These are phyloP conservation scores for Hapalemur alaotrensis DNA, from an alignment of 2,797 vertebrate genomes.

Conservation along the genomic window DNA sequence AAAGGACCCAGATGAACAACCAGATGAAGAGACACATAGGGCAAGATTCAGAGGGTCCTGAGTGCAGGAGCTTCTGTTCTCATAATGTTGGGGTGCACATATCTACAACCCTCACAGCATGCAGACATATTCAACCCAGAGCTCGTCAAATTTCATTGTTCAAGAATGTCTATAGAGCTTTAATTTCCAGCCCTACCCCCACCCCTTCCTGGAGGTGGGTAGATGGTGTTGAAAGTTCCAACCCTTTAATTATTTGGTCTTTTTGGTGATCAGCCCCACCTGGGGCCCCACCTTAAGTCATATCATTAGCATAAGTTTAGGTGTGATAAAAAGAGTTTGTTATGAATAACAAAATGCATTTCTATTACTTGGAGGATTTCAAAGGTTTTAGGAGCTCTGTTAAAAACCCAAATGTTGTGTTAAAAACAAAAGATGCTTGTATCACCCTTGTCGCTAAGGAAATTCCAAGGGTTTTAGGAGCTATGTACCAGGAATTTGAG, in stretches of 20 bases:
- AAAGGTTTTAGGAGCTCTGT: background rate
- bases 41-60: background rate
- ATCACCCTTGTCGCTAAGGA: background rate
- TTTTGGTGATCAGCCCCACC: background rate
- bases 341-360: background rate
- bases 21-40: background rate
- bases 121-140: background rate
- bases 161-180: background rate
- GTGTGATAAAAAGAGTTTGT: background rate
- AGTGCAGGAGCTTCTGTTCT: background rate
- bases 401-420: background rate
- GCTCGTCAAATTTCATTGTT: background rate
- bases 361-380: background rate
- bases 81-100: background rate
- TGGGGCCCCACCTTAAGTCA: background rate
- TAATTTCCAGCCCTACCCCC: background rate
- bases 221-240: background rate
- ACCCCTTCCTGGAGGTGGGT: background rate
- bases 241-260: background rate
- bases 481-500: background rate
- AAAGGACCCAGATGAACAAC: background rate
- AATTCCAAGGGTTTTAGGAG: background rate
- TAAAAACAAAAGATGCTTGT: background rate
- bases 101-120: background rate
- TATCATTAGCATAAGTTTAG: background rate